These are phyloP conservation scores for Drosophila mayaguana DNA, from an alignment of 2,888 invertebrate species.

Conservation along the genomic window DNA sequence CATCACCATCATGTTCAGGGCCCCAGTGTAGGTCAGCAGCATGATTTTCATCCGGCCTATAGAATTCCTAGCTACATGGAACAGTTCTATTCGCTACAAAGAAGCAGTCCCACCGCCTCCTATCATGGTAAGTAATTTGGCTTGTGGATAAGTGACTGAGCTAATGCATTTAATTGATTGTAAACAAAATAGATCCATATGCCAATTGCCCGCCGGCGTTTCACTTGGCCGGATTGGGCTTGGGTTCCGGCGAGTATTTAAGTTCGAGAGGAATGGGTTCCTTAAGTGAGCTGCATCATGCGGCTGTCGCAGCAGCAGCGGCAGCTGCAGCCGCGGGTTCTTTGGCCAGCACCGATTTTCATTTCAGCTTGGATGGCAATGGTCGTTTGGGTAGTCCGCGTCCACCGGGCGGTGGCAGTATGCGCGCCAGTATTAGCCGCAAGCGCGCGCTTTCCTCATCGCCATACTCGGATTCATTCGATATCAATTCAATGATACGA, in stretches of 20 bases:
- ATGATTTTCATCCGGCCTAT: constrained; percentile 88
- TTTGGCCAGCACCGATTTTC: constrained; percentile 94
- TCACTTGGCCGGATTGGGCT: constrained; percentile 86
- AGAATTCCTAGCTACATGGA: constrained; percentile 92
- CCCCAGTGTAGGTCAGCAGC: constrained; percentile 74
- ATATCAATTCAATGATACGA: constrained; percentile 97
- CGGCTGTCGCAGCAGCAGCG: constrained; percentile 82
- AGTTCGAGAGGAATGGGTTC: constrained; percentile 85
- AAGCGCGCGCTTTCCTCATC: constrained; percentile 97
- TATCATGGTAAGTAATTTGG: constrained; percentile 88
- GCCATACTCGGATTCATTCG: constrained; percentile 97
- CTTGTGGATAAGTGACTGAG: background rate
- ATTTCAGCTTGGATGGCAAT: constrained; percentile 94
- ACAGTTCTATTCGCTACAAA: constrained; percentile 90
- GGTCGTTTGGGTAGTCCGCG: constrained; percentile 89
- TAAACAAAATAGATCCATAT: constrained; percentile 71
- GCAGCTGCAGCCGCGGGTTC: constrained; percentile 86
- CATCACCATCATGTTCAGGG: constrained; percentile 67
- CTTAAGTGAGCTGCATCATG: constrained; percentile 86
- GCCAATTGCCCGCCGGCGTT: constrained; percentile 78
- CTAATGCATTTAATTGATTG: background rate
- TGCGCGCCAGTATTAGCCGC: constrained; percentile 89
- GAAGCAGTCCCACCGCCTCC: constrained; percentile 88
- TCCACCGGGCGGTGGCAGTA: constrained; percentile 85
- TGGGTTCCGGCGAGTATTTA: constrained; percentile 88